Evolutionary conservation across 2,113 vertebrate species (phyloP).

Genomic region (Platichthys stellatus): DNA sequence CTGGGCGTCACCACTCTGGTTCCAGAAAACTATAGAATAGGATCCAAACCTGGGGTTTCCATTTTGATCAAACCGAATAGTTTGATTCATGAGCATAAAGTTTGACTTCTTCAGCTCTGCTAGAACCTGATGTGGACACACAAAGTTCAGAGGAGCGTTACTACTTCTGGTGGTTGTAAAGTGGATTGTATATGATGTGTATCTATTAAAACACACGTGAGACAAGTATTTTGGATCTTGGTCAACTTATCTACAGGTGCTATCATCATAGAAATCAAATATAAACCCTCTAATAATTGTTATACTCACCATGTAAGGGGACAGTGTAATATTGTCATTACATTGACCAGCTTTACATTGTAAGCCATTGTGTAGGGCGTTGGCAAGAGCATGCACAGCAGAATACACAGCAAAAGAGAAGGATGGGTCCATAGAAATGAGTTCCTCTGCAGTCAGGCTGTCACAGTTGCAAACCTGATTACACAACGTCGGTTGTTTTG

Average conservation of each 20-base stretch:
- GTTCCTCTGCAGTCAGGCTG: rapidly evolving
- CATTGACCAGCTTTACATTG: conserved; percentile 78
- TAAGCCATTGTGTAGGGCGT: conserved; percentile 82
- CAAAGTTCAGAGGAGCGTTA: conserved; percentile 10
- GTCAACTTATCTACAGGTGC: not conserved
- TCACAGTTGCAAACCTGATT: conserved; percentile 79
- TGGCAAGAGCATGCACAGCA: conserved; percentile 83
- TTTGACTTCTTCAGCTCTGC: conserved; percentile 77
- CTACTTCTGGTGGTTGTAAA: not conserved
- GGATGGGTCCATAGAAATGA: conserved; percentile 16
- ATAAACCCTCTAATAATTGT: not conserved
- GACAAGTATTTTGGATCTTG: not conserved
- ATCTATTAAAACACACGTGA: not conserved
- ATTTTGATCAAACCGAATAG: conserved; percentile 78
- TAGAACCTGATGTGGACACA: conserved; percentile 58
- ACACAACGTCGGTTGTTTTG: conserved; percentile 12
- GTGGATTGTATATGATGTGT: not conserved
- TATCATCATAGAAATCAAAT: not conserved
- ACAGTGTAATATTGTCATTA: conserved; percentile 59
- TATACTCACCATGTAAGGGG: conserved; percentile 84
- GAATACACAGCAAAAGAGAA: conserved; percentile 80
- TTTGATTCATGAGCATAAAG: conserved; percentile 81
- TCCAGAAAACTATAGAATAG: conserved; percentile 85
- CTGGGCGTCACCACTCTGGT: conserved; percentile 63
- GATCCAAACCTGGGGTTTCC: conserved; percentile 78